Evolutionary conservation across 2,797 vertebrate genomes (phyloP).

Genomic region (Chrysolophus pictus): DNA sequence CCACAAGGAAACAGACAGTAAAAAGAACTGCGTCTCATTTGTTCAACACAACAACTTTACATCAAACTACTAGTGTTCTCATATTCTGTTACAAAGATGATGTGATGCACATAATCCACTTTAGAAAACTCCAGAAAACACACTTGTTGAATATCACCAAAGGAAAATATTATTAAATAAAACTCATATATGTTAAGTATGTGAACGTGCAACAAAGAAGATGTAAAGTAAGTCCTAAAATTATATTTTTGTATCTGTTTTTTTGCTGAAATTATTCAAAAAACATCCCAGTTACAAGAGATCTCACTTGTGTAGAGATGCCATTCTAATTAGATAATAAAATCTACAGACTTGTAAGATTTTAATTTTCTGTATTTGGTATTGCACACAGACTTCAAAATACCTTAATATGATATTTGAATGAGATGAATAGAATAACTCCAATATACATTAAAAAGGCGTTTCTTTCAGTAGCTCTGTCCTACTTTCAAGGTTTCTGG

Average conservation of each 20-base stretch:
- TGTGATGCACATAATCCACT: neutral
- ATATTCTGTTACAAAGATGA: neutral
- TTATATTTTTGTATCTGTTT: neutral
- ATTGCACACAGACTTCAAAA: constrained; percentile 36
- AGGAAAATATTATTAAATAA: neutral
- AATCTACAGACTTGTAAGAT: constrained; percentile 14
- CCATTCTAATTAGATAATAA: constrained; percentile 46
- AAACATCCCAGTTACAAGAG: neutral
- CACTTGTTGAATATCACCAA: constrained; percentile 21
- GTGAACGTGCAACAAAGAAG: neutral
- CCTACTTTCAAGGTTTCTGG: constrained; percentile 54
- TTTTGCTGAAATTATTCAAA: constrained; percentile 22
- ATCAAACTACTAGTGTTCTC: neutral
- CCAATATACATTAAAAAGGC: constrained; percentile 16
- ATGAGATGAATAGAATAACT: constrained; percentile 49
- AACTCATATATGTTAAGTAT: neutral
- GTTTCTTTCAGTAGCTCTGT: constrained; percentile 27
- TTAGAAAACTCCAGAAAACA: constrained; percentile 10
- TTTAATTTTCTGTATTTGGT: constrained; percentile 32
- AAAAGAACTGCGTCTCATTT: neutral
- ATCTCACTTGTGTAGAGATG: constrained; percentile 13
- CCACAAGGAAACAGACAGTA: neutral
- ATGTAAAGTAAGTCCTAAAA: constrained; percentile 22
- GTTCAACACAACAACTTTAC: neutral
- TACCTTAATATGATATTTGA: constrained; percentile 49